Evolutionary conservation across 2,888 invertebrate genomes (phyloP), one percentile per base, ranked within the genome.

Genomic region (Lepidonotus clava): DNA sequence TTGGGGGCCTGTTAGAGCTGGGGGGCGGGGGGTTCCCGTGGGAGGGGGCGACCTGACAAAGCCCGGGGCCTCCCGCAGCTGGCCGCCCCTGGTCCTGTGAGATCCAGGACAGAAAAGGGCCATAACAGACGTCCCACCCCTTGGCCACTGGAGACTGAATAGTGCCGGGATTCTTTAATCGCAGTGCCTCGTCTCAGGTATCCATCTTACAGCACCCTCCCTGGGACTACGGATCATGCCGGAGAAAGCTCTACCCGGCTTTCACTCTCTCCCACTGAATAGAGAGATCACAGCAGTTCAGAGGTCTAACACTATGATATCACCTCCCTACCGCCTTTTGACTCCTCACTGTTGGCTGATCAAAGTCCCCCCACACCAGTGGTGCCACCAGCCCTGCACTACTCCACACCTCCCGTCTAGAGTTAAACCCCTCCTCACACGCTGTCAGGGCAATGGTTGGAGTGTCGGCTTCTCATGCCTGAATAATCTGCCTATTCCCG

Each of bases 1-100:
- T 80, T 80, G 80, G 80, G 41, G 41, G 46, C n/a, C 80, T 46
- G 80, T 80, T 80, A 80, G 34, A 18, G 41, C n/a, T 21, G 14
- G 51, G 28, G 80, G 24, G 41, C 41, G 28, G n/a, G 24, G 18
- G 46, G 28, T 46, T 46, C 80, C 32, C 28, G 80, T 28, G 80
- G 32, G 8, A 8, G 4, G 32, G 28, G 40, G n/a, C n/a, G n/a
- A n/a, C n/a, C 32, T 34, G 76, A 76, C 76, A 76, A 76, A 76
- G 76, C 38, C 40, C n/a, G 4, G 38, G 76, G 76, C 40, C 76
- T 34, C 76, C 40, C 24, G 61, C 38, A 76, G 76, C 76, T 40
- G 36, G 36, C 38, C 24, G 6, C 34, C 24, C 36, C 76, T 40
- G 21, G 21, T 34, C 76, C 76, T 24, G 18, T 40, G 18, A 38